Evolutionary conservation across 2,888 invertebrate genomes (phyloP).

Genomic region (Chloroclystis v-ata): DNA sequence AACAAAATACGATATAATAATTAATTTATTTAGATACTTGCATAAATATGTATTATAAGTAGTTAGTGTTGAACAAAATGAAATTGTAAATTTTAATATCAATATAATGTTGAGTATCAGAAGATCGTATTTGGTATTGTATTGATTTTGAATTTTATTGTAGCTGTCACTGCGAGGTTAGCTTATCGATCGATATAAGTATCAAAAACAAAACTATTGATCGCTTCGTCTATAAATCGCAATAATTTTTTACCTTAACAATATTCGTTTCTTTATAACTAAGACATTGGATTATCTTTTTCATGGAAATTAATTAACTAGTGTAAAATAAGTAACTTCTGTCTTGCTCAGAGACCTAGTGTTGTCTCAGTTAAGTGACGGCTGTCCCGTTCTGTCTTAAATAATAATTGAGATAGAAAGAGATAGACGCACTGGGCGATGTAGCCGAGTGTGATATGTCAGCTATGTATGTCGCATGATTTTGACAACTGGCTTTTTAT

Average conservation of each 20-base stretch:
- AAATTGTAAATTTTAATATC: constrained; percentile 37
- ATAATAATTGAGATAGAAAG: too few relatives aligned
- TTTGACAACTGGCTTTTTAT: too few relatives aligned
- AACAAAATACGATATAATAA: constrained; percentile 30
- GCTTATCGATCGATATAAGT: not conserved
- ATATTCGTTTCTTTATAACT: not conserved
- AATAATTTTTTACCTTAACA: not conserved
- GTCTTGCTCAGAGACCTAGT: too few relatives aligned
- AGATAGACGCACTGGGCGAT: too few relatives aligned
- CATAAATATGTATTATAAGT: constrained; percentile 71
- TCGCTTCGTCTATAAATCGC: not conserved
- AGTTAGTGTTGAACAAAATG: constrained; percentile 65
- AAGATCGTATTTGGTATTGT: constrained; percentile 18
- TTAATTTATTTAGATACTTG: constrained; percentile 59
- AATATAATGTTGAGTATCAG: constrained; percentile 28
- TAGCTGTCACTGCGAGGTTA: constrained; percentile 1
- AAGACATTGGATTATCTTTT: too few relatives aligned
- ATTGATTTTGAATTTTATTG: constrained; percentile 20
- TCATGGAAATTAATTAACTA: too few relatives aligned
- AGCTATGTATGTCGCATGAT: too few relatives aligned
- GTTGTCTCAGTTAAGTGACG: too few relatives aligned
- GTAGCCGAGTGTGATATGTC: too few relatives aligned
- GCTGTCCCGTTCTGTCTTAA: too few relatives aligned
- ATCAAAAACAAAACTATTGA: constrained; percentile 2
- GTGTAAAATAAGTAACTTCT: too few relatives aligned